Conservation (phyloP, 2,797 vertebrate species). For the Xiphorhynchus erythropygius region DNA sequence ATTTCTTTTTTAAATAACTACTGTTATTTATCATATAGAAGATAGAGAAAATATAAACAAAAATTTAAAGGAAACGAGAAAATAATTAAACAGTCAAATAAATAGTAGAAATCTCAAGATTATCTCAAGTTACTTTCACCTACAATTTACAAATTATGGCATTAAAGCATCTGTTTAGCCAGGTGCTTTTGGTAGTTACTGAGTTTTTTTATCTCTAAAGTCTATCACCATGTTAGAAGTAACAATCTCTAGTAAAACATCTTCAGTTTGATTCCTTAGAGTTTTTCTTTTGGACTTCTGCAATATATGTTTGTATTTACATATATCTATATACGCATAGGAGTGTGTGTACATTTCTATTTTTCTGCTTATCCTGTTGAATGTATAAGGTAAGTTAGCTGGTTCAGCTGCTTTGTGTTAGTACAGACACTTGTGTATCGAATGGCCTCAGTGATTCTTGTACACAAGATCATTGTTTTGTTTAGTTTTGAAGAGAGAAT, state of each 20-base stretch:
- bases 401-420: background rate
- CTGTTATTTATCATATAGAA: background rate
- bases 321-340: accelerated
- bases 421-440: background rate
- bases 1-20: background rate
- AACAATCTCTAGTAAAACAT: background rate
- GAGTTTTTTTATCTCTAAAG: background rate
- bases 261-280: background rate
- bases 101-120: background rate
- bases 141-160: background rate
- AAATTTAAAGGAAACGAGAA: background rate
- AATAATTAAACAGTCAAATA: background rate
- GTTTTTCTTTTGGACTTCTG: background rate
- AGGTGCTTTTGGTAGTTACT: constrained; percentile 11
- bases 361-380: background rate
- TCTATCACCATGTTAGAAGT: background rate
- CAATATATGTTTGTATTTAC: background rate
- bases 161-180: constrained; percentile 25
- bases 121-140: background rate
- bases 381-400: background rate
- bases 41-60: background rate
- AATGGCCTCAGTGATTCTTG: background rate
- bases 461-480: background rate
- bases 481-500: background rate
- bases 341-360: background rate